Evolutionary conservation across 2,113 vertebrate genomes (phyloP).

Genomic region (Struthidea cinerea): DNA sequence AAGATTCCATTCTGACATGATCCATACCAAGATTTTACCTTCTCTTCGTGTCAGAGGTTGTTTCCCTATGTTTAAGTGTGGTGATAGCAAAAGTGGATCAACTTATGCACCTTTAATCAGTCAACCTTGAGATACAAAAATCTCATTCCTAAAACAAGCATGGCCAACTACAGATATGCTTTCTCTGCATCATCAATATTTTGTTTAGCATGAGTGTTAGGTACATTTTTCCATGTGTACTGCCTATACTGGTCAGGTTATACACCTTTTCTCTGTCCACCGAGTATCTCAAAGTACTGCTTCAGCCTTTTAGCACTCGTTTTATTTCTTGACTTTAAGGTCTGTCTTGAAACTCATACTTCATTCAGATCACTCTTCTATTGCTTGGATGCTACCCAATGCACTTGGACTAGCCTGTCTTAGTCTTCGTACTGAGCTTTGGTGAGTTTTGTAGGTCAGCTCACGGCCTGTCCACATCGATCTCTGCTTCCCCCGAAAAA

Average conservation of each 20-base stretch:
- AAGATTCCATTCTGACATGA: not conserved
- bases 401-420: not conserved
- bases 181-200: not conserved
- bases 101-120: not conserved
- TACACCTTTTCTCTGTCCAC: not conserved
- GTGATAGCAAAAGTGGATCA: not conserved
- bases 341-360: not conserved
- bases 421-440: not conserved
- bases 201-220: not conserved
- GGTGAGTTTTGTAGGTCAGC: not conserved
- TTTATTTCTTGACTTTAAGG: not conserved
- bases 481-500: not conserved
- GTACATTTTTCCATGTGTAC: not conserved
- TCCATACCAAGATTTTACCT: not conserved
- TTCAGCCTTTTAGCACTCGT: not conserved
- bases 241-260: not conserved
- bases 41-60: not conserved
- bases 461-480: not conserved
- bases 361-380: not conserved
- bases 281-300: not conserved
- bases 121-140: not conserved
- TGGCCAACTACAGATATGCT: not conserved
- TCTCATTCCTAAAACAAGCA: not conserved
- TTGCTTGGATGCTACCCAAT: accelerated
- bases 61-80: not conserved